A percentile compares a stretch with the other conserved stretches of the same genome.
Conservation (phyloP, 2,797 vertebrate species). For the Cirrhinus mrigala region DNA sequence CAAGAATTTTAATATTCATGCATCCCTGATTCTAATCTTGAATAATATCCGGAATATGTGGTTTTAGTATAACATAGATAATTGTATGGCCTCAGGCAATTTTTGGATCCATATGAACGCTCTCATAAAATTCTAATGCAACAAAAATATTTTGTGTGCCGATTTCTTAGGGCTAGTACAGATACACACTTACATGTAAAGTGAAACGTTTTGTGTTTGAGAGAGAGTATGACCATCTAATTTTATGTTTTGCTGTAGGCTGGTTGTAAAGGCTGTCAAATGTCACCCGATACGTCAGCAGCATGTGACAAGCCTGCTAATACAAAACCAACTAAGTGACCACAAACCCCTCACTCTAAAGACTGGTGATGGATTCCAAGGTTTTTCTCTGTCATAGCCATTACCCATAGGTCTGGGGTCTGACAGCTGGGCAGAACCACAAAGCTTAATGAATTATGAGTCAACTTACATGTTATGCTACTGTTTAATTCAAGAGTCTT, state of each 20-base stretch:
- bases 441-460: conserved; percentile 61
- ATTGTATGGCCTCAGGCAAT: background rate
- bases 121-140: background rate
- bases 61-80: background rate
- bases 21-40: conserved; percentile 7
- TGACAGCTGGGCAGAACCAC: conserved; percentile 59
- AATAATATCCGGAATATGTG: background rate
- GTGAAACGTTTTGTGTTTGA: background rate
- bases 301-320: conserved; percentile 68
- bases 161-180: conserved; percentile 5
- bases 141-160: background rate
- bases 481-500: conserved; percentile 7
- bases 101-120: background rate
- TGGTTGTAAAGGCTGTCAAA: conserved; percentile 55
- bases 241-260: conserved; percentile 36
- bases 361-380: conserved; percentile 60
- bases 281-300: conserved; percentile 69
- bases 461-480: conserved; percentile 52
- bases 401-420: conserved; percentile 58
- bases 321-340: conserved; percentile 66
- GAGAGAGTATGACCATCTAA: background rate
- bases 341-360: conserved; percentile 45
- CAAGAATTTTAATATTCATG: background rate
- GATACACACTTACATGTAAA: background rate
- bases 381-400: conserved; percentile 56